Base-by-base conservation (phyloP, 1,140 invertebrate genomes). In the Hylaeus anthracinus region DNA sequence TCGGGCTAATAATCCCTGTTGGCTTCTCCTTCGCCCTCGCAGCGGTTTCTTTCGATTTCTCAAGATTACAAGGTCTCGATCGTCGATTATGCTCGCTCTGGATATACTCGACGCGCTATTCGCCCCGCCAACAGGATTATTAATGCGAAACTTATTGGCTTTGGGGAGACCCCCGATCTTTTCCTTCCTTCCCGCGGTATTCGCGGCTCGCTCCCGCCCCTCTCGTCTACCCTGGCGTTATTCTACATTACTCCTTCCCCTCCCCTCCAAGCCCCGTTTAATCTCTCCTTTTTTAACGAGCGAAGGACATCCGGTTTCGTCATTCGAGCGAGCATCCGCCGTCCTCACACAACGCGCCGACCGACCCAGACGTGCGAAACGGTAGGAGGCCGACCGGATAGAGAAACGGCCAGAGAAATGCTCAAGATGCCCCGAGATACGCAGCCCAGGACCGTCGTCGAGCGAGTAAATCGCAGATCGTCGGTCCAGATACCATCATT, bases 261-360 rank as follows among this genome's bases (percentile, higher is more conserved):
- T 26, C 26, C 26, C 26, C 26, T 26, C 26, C 26, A 26, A 26
- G 26, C 26, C 53, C 45, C 45, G 60, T 79, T 72, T 70, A 75
- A 76, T 81, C 72, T 76, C 56, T 86, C 69, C 75, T 80, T 64
- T 83, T 82, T 82, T 72, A 73, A 12, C 5, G 15, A 41, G 72
- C 88, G 88, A 91, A 90, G 89, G 89, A 90, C 88, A 90, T 90
- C 89, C 90, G 86, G 88, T 89, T 89, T 78, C 83, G 67, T 84
- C 83, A 83, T 88, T 86, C 82, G 85, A 26, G 51, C 69, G 60
- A 45, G 71, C 78, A 83, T 74, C 72, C 79, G 69, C 64, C 67
- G 81, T 43, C 3, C 56, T 6, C 1, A 6, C 67, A 58, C 41
- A 48, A 81, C 70, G 82, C 63, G 37, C 45, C 58, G 53, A 41